Evolutionary conservation across 2,113 vertebrate species (phyloP).

Genomic region (Stomatorhinus ivindoensis): DNA sequence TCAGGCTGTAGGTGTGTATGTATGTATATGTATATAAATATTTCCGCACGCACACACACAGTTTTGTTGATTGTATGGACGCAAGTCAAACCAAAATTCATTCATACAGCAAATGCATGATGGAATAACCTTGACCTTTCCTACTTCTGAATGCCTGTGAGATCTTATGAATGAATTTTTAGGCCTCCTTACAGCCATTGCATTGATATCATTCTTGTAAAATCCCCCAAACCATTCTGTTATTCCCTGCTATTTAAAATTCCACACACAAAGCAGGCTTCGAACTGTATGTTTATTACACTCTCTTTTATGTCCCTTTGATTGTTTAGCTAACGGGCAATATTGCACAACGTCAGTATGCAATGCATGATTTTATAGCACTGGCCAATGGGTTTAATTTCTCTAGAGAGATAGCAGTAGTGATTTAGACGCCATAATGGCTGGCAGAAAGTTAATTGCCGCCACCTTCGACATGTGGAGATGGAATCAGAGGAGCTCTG

Average conservation of each 20-base stretch:
- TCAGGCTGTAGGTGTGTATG: no score
- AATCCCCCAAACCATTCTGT: neutral
- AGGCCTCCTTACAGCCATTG: neutral
- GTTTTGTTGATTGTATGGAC: no score
- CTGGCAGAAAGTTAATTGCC: constrained; percentile 10
- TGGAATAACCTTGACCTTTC: neutral
- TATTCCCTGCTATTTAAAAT: constrained; percentile 3
- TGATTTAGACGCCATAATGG: constrained; percentile 7
- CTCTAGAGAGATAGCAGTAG: constrained; percentile 5
- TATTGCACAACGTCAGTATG: constrained; percentile 7
- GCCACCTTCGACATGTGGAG: neutral
- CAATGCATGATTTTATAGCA: neutral
- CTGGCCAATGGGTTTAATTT: constrained; percentile 10
- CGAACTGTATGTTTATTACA: neutral
- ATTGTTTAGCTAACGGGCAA: constrained; percentile 8
- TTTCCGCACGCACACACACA: no score
- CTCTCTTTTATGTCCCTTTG: neutral
- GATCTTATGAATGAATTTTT: neutral
- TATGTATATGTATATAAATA: no score
- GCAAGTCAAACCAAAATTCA: neutral
- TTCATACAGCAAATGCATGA: neutral
- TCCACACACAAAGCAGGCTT: neutral
- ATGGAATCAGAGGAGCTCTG: neutral
- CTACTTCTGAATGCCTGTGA: neutral
- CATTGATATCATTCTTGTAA: neutral